A percentile compares a stretch with the other conserved stretches of the same genome.
These are phyloP conservation scores for Apoda limacodes DNA, from an alignment of 2,888 invertebrate genomes.

Conservation along the genomic window DNA sequence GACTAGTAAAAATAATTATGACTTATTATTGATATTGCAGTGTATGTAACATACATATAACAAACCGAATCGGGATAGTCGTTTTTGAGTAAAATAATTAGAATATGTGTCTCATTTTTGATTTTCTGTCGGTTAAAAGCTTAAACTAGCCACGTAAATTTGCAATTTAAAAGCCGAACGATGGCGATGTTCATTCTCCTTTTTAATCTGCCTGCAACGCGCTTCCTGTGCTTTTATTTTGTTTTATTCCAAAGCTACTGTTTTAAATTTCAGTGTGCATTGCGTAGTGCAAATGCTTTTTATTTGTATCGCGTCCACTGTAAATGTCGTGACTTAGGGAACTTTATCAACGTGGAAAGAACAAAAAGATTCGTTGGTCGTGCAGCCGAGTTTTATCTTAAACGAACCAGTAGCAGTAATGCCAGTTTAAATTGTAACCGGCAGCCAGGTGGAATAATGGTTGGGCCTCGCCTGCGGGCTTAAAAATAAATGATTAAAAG, in stretches of 20 bases:
- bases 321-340: constrained; percentile 38
- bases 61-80: no score
- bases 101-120: no score
- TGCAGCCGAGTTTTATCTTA: constrained; percentile 31
- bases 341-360: constrained; percentile 29
- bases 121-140: no score
- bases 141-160: no score
- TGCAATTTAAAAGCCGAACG: no score
- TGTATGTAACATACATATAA: no score
- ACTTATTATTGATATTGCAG: no score
- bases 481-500: constrained; percentile 29
- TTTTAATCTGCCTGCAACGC: constrained; percentile 38
- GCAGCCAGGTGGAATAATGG: constrained; percentile 36
- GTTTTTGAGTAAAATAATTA: no score
- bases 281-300: constrained; percentile 39
- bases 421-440: constrained; percentile 45
- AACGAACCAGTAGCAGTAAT: constrained; percentile 44
- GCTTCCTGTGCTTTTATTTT: constrained; percentile 35
- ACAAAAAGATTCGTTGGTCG: constrained; percentile 28
- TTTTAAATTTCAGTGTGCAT: constrained; percentile 37
- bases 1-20: no score
- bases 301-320: constrained; percentile 30
- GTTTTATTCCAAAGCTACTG: constrained; percentile 39
- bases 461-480: constrained; percentile 33
- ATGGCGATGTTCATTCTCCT: constrained; percentile 30